These are phyloP conservation scores for Choristoneura fumiferana DNA, from an alignment of 1,140 invertebrate species.

Conservation along the genomic window DNA sequence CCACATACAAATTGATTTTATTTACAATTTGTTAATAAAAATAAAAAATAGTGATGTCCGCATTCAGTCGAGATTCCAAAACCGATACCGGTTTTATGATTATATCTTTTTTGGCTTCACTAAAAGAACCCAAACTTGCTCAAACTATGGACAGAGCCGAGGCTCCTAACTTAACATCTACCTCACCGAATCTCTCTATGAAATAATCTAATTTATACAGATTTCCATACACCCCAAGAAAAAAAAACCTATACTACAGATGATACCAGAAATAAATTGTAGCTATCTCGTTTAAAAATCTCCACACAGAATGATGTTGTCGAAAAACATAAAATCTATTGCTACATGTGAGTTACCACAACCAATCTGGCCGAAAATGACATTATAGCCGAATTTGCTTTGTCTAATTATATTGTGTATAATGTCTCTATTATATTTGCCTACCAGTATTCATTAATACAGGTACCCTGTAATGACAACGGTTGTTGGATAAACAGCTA, in stretches of 20 bases:
- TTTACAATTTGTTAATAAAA: slow-evolving; percentile 45
- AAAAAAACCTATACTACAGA: slow-evolving; percentile 55
- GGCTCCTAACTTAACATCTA: slow-evolving; percentile 56
- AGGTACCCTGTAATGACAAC: no score
- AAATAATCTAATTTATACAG: slow-evolving; percentile 72
- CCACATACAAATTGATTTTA: slow-evolving; percentile 50
- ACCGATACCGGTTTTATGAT: slow-evolving; percentile 25
- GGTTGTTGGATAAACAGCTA: no score
- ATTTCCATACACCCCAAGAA: slow-evolving; percentile 69
- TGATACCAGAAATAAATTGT: slow-evolving; percentile 47
- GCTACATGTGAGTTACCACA: background rate
- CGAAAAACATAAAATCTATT: slow-evolving; percentile 8
- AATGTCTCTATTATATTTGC: no score
- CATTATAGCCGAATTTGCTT: no score
- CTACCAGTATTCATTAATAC: no score
- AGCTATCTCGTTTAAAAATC: slow-evolving; percentile 50
- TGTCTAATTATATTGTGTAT: background rate
- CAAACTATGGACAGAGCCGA: slow-evolving; percentile 48
- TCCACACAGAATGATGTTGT: slow-evolving; percentile 5
- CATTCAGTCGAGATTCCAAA: slow-evolving; percentile 59
- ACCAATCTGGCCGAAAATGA: background rate
- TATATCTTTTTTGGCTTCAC: slow-evolving; percentile 33
- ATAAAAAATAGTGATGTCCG: slow-evolving; percentile 25
- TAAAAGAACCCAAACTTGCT: slow-evolving; percentile 62
- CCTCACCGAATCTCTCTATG: slow-evolving; percentile 59